phyloP scores from a whole-genome alignment of 2,888 invertebrate species.

The Pterostichus niger region DNA sequence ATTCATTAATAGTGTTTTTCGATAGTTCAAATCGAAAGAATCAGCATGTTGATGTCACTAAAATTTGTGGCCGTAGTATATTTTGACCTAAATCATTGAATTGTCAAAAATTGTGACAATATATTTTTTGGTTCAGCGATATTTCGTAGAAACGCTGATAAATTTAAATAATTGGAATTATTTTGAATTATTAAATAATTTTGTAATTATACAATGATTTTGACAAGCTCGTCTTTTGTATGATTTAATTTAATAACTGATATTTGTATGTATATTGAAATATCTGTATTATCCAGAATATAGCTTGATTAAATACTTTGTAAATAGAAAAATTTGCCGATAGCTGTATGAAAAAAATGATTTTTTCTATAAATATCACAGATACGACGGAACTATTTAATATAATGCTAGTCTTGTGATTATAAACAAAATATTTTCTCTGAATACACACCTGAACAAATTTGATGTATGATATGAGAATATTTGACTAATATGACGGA shows the following conservation, averaged over 20 bases:
- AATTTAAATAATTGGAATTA: slow-evolving; percentile 10
- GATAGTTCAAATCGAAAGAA: neutral
- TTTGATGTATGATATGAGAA: slow-evolving; percentile 35
- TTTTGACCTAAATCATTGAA: slow-evolving; percentile 8
- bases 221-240: slow-evolving; percentile 10
- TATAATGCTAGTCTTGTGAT: slow-evolving; percentile 62
- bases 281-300: slow-evolving; percentile 60
- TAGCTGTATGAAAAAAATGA: slow-evolving; percentile 56
- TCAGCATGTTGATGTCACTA: neutral
- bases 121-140: slow-evolving; percentile 8
- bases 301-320: slow-evolving; percentile 59
- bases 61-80: slow-evolving; percentile 12
- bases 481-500: neutral
- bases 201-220: slow-evolving; percentile 30
- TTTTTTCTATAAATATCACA: slow-evolving; percentile 64
- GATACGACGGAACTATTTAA: slow-evolving; percentile 50
- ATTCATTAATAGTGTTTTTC: slow-evolving; percentile 2
- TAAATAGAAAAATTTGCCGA: slow-evolving; percentile 64
- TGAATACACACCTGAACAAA: slow-evolving; percentile 57
- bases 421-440: slow-evolving; percentile 61
- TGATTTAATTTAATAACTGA: slow-evolving; percentile 30
- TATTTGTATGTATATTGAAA: slow-evolving; percentile 59
- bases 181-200: slow-evolving; percentile 16
- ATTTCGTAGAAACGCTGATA: neutral
- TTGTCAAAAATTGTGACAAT: slow-evolving; percentile 1